Percentiles rank a stretch among this genome's conserved stretches.
These are phyloP conservation scores for Anolis sagrei DNA, from an alignment of 2,113 vertebrate genomes.

Conservation along the genomic window DNA sequence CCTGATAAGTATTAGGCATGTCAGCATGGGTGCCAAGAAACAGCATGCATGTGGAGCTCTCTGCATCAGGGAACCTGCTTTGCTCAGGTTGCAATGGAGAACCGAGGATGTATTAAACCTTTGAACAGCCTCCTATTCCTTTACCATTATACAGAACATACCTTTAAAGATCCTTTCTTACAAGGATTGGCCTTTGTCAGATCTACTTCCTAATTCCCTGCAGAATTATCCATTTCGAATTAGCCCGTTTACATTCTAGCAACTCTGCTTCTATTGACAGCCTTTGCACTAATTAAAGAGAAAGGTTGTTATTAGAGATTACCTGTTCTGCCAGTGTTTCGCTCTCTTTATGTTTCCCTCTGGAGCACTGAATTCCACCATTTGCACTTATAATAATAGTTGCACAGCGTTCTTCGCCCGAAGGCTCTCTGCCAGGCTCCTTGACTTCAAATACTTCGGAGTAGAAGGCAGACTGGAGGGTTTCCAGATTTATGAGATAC, in stretches of 20 bases:
- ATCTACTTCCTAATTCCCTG: constrained; percentile 7
- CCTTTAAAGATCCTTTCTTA: neutral
- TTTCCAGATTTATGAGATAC: constrained; percentile 96
- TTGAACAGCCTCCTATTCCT: neutral
- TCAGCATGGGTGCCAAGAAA: neutral
- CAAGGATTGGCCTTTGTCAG: neutral
- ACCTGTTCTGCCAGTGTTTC: constrained; percentile 81
- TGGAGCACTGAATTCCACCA: constrained; percentile 90
- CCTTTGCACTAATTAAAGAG: constrained; percentile 42
- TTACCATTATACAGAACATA: neutral
- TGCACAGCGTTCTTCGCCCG: constrained; percentile 81
- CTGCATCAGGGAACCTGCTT: neutral
- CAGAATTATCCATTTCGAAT: neutral
- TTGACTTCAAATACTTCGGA: constrained; percentile 91
- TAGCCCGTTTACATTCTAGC: constrained; percentile 14
- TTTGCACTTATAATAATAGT: constrained; percentile 91
- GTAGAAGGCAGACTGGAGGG: constrained; percentile 89
- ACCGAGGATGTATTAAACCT: neutral
- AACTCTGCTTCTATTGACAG: constrained; percentile 33
- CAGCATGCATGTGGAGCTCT: neutral
- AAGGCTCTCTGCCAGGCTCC: constrained; percentile 80
- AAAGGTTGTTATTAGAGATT: constrained; percentile 62
- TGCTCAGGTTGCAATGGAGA: neutral
- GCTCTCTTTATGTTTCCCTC: constrained; percentile 79
- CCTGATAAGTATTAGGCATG: neutral